Percentiles rank a stretch among this genome's conserved stretches.
phyloP scores from a whole-genome alignment of 1,140 invertebrate genomes.

The Babylonia areolata region DNA sequence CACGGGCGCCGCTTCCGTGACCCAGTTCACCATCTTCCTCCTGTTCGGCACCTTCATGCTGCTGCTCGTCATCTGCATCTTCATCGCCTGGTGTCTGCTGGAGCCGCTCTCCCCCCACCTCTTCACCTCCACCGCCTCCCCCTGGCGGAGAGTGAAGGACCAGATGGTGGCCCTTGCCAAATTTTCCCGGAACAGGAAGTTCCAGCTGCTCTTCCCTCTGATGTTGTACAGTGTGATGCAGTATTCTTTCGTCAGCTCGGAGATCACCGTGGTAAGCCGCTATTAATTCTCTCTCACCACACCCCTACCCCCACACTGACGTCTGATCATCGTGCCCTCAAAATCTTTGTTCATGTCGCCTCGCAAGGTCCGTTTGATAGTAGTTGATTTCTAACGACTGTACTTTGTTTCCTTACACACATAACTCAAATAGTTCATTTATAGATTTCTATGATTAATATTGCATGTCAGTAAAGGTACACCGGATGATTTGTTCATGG shows the following conservation, averaged over 20 bases:
- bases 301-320: no score
- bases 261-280: conserved; percentile 59
- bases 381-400: no score
- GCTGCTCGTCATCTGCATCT: conserved; percentile 56
- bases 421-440: no score
- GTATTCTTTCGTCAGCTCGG: conserved; percentile 56
- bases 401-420: no score
- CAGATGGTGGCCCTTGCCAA: conserved; percentile 56
- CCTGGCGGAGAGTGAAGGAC: conserved; percentile 41
- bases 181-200: conserved; percentile 51
- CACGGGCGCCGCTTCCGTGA: conserved; percentile 36
- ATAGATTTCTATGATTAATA: no score
- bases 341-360: no score
- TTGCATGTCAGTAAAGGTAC: no score
- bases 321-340: no score
- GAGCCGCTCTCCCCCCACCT: conserved; percentile 54
- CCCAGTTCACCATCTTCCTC: conserved; percentile 49
- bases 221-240: conserved; percentile 58
- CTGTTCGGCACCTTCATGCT: conserved; percentile 61
- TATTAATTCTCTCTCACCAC: no score
- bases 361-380: no score
- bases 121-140: conserved; percentile 15
- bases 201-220: conserved; percentile 53
- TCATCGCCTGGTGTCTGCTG: conserved; percentile 56
- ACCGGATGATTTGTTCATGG: no score